Conservation (phyloP, 2,888 invertebrate genomes). For the Osmoderma eremita region DNA sequence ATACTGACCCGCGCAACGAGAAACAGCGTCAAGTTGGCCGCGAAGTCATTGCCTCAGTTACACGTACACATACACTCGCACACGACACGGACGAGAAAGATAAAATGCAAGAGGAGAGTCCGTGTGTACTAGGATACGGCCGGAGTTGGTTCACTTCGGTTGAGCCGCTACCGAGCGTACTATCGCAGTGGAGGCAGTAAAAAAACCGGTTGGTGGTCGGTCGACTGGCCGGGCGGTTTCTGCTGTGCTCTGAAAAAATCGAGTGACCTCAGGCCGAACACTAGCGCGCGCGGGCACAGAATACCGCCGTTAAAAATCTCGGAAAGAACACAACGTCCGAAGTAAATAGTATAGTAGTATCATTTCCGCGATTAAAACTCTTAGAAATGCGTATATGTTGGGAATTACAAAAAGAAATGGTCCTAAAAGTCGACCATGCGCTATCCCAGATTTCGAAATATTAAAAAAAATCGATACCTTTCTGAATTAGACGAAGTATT, state of each 20-base stretch:
- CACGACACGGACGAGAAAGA: neutral
- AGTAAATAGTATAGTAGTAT: too few relatives aligned
- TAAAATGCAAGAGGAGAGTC: too few relatives aligned
- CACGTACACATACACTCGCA: neutral
- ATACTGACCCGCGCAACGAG: conserved; percentile 21
- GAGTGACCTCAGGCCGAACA: conserved; percentile 25
- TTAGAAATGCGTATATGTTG: too few relatives aligned
- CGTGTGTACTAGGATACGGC: too few relatives aligned
- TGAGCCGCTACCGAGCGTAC: neutral
- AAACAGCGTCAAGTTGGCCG: conserved; percentile 24
- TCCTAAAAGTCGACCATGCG: too few relatives aligned
- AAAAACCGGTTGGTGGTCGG: conserved; percentile 6
- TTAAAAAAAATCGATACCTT: too few relatives aligned
- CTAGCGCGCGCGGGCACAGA: neutral
- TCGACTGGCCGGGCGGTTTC: neutral
- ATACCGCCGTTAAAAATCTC: neutral
- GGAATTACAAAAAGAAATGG: too few relatives aligned
- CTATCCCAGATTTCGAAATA: too few relatives aligned
- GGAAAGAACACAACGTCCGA: neutral
- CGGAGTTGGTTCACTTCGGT: neutral
- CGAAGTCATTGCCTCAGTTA: conserved; percentile 18
- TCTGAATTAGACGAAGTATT: too few relatives aligned
- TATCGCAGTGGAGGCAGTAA: neutral
- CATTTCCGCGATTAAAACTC: too few relatives aligned
- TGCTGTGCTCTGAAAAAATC: conserved; percentile 5